A percentile compares a stretch with the other conserved stretches of the same genome.
These are phyloP conservation scores for Lasioglossum marginatum DNA, from an alignment of 2,888 invertebrate species.

Conservation along the genomic window DNA sequence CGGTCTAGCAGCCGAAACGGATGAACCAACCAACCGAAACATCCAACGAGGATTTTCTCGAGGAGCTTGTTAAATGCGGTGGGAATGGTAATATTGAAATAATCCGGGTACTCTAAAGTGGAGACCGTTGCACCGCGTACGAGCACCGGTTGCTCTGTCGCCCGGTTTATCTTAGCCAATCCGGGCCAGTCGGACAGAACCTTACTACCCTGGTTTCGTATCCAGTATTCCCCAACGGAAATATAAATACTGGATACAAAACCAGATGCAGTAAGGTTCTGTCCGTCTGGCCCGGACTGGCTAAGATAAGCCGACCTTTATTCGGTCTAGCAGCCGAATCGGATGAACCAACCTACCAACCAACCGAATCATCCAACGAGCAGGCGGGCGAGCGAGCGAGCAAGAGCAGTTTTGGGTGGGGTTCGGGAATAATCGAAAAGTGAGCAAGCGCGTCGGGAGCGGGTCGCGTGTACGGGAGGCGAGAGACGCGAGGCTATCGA, in stretches of 20 bases:
- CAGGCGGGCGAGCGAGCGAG: not conserved
- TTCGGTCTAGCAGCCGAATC: not conserved
- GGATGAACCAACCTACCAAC: not conserved
- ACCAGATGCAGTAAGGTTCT: no score
- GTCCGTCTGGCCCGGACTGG: no score
- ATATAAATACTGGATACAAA: no score
- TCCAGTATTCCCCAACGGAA: no score
- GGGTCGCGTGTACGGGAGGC: not conserved
- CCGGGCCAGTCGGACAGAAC: no score
- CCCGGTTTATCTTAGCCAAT: no score
- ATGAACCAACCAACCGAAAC: not conserved
- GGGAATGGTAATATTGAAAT: no score
- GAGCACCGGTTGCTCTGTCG: not conserved
- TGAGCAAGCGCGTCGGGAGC: constrained; percentile 37
- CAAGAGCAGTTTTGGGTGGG: constrained; percentile 42
- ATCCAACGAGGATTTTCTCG: not conserved
- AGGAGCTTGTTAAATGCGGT: no score
- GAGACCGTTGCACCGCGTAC: not conserved
- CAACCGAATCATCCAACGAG: not conserved
- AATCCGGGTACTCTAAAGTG: no score
- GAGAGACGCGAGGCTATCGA: not conserved
- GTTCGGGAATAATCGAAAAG: constrained; percentile 57
- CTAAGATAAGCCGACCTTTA: no score
- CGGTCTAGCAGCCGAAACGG: not conserved
- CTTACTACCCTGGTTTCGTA: no score